Evolutionary conservation across 2,113 vertebrate species (phyloP), one percentile per base, ranked within the genome.

Genomic region (Jaculus jaculus): DNA sequence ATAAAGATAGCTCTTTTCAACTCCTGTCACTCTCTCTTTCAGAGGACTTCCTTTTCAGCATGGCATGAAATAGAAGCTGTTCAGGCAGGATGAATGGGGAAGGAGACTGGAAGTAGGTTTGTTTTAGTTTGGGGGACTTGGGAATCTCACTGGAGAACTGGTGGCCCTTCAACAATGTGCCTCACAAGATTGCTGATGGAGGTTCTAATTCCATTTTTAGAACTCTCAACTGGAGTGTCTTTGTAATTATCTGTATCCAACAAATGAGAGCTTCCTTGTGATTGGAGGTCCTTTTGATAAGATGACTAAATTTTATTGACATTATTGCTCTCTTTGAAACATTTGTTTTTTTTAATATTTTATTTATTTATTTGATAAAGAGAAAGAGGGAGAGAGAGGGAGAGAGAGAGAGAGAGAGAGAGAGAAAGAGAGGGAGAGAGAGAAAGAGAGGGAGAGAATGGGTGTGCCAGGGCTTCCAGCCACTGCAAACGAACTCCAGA

Each of bases 1-100:
- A 90, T 69, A 69, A 95, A 54, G 51, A 92, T 79, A 90, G 86
- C 71, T 86, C 85, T 85, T n/a, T 81, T 89, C 72, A 73, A n/a
- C 28, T 68, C 21, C 30, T 69, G 32, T 71, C n/a, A 63, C 3
- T 89, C 4, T 80, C 47, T 90, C 54, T 92, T 93, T 51, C 81
- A 84, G 71, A 79, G 13, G 84, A 87, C 2, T 51, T n/a, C 34
- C 42, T 16, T 86, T 47, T 34, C 21, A 58, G 5, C 2, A 20
- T 75, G 30, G 18, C 65, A 75, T 18, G 34, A 79, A 84, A 54
- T 34, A 54, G 37, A 79, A 83, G 24, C 17, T 72, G 32, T n/a
- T 30, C 17, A 54, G 42, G 21, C 58, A 80, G 30, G 28, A 0
- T 3, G 6, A 21, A 11, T 30, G 20, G 51, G 16, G 34, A 42